These are phyloP conservation scores for Lepidocyrtinus sp. DNA, from an alignment of 2,888 invertebrate species.

Conservation along the genomic window DNA sequence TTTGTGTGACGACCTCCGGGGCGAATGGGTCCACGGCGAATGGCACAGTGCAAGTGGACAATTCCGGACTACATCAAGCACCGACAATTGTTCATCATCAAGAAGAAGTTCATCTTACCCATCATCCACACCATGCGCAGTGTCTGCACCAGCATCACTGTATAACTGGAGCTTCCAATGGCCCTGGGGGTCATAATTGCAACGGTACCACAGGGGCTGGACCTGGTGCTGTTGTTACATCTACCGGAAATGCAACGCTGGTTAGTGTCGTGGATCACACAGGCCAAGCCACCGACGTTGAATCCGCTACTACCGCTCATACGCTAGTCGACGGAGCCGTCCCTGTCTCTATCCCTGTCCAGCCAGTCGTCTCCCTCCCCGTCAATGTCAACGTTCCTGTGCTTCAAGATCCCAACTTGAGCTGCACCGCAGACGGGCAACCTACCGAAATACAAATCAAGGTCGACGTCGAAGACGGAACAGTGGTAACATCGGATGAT, in stretches of 20 bases:
- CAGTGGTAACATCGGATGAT: conserved; percentile 51
- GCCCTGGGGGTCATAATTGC: conserved; percentile 18
- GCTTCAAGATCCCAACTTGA: conserved; percentile 53
- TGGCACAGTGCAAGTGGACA: conserved; percentile 45
- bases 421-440: conserved; percentile 41
- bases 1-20: conserved; percentile 58
- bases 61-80: conserved; percentile 33
- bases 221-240: conserved; percentile 38
- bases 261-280: conserved; percentile 54
- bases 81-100: conserved; percentile 56
- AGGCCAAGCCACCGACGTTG: conserved; percentile 25
- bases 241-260: conserved; percentile 45
- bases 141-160: conserved; percentile 48
- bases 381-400: conserved; percentile 61
- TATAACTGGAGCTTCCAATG: conserved; percentile 37
- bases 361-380: conserved; percentile 58
- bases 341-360: conserved; percentile 51
- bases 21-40: conserved; percentile 36
- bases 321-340: conserved; percentile 55
- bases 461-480: conserved; percentile 62
- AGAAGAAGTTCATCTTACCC: conserved; percentile 38
- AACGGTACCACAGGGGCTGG: conserved; percentile 31
- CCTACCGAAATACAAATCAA: conserved; percentile 60
- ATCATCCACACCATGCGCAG: conserved; percentile 46
- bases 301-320: conserved; percentile 32